Evolutionary conservation across 1,140 invertebrate species (phyloP).

Genomic region (Drosophila pallidifrons): DNA sequence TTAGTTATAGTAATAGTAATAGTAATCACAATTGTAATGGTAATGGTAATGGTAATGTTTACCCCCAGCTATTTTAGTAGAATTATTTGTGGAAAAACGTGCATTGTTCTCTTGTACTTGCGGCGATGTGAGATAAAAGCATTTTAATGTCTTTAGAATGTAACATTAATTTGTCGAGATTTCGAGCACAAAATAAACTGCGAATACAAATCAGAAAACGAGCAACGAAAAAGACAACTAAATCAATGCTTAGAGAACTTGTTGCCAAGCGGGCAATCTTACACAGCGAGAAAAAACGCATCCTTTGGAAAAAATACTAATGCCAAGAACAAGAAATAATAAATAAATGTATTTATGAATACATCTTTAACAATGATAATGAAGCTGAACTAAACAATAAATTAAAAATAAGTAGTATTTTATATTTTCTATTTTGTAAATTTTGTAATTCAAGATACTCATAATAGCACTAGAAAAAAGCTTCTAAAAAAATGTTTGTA

Average conservation of each 20-base stretch:
- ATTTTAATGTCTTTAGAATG: constrained; percentile 75
- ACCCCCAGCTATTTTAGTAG: background rate
- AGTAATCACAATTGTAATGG: constrained; percentile 2
- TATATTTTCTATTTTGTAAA: too few relatives aligned
- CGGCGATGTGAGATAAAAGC: constrained; percentile 64
- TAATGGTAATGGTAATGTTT: constrained; percentile 17
- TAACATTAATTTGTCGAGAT: constrained; percentile 35
- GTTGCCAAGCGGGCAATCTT: background rate
- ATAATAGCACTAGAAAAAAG: too few relatives aligned
- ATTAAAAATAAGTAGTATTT: too few relatives aligned
- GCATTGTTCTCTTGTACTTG: constrained; percentile 37
- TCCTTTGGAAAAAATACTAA: too few relatives aligned
- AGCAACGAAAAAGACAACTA: constrained; percentile 6
- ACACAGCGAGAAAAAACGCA: constrained; percentile 4
- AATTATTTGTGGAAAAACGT: constrained; percentile 17
- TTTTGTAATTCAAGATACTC: too few relatives aligned
- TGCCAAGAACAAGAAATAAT: too few relatives aligned
- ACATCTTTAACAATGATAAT: too few relatives aligned
- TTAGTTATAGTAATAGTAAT: constrained; percentile 4
- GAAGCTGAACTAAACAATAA: too few relatives aligned
- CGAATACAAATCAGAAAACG: background rate
- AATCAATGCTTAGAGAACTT: constrained; percentile 14
- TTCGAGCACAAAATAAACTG: constrained; percentile 2
- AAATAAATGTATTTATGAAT: too few relatives aligned
- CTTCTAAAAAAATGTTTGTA: too few relatives aligned